Evolutionary conservation across 1,140 invertebrate species (phyloP), one percentile per base, ranked within the genome.

Genomic region (Galleria mellonella): DNA sequence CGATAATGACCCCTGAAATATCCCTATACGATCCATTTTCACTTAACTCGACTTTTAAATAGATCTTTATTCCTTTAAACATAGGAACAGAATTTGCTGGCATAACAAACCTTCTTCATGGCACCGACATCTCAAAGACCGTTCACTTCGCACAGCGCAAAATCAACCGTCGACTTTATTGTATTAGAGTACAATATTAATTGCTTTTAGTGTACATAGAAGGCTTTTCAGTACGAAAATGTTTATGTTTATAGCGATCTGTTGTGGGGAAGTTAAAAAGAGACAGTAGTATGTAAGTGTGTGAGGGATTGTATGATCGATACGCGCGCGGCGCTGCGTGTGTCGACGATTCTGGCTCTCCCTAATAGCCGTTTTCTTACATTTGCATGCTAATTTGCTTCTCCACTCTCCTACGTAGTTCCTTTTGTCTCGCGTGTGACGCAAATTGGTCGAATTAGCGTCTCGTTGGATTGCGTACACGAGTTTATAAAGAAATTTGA

Each of bases 31-130:
- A 72, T 62, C 69, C 69, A 84, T 78, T 84, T 77, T 82, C 70
- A 71, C 51, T 69, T 66, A 78, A 62, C 69, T 59, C 69, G 27
- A 46, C 55, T 43, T 50, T 81, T 73, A 82, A 84, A 84, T 76
- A 84, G 72, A 84, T 82, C 79, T 79, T 82, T 83, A 83, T 83
- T 79, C 77, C 79, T 77, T 83, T 82, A 82, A 83, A 79, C 56
- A 69, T 66, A 71, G 48, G 66, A 70, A 67, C 75, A 74, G 71
- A 82, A 78, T 79, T 83, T 79, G 70, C 77, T 71, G 67, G 67
- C 73, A 81, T 69, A 83, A 79, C 75, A 81, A 78, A 56, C 53
- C 38, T 12, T 51, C 55, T 40, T 32, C 23, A 17, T 23, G 17
- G 11, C 23, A 29, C 42, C 4, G 9, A 14, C 13, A 14, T 0